phyloP scores from a whole-genome alignment of 2,797 vertebrate genomes.

The Sebastiscus tertius region DNA sequence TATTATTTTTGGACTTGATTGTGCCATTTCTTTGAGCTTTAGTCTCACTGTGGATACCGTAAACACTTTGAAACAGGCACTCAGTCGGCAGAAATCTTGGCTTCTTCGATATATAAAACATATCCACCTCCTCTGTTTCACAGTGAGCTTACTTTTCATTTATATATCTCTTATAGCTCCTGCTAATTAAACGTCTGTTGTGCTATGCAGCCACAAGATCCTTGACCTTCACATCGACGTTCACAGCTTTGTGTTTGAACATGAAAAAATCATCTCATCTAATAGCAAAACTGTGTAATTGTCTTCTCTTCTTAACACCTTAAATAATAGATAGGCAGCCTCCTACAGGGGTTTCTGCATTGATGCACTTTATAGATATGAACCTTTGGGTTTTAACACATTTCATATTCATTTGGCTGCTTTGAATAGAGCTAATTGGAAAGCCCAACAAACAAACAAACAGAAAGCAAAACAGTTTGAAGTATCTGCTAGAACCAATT shows the following conservation, averaged over 20 bases:
- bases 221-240: not conserved
- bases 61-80: slow-evolving; percentile 1
- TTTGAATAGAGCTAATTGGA: slow-evolving; percentile 28
- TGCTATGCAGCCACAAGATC: not conserved
- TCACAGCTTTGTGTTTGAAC: slow-evolving; percentile 5
- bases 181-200: not conserved
- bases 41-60: slow-evolving; percentile 3
- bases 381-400: not conserved
- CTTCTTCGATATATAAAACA: not conserved
- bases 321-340: not conserved
- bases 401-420: not conserved
- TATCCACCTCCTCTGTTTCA: not conserved
- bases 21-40: slow-evolving; percentile 7
- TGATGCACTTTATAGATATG: not conserved
- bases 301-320: not conserved
- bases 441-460: not conserved
- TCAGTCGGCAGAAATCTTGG: not conserved
- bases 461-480: not conserved
- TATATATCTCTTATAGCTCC: not conserved
- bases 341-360: not conserved
- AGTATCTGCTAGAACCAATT: not conserved
- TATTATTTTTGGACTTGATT: not conserved
- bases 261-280: slow-evolving; percentile 4
- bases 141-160: not conserved
- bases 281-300: slow-evolving; percentile 6